Evolutionary conservation across 2,888 invertebrate genomes (phyloP).

Genomic region (Melieria picta): DNA sequence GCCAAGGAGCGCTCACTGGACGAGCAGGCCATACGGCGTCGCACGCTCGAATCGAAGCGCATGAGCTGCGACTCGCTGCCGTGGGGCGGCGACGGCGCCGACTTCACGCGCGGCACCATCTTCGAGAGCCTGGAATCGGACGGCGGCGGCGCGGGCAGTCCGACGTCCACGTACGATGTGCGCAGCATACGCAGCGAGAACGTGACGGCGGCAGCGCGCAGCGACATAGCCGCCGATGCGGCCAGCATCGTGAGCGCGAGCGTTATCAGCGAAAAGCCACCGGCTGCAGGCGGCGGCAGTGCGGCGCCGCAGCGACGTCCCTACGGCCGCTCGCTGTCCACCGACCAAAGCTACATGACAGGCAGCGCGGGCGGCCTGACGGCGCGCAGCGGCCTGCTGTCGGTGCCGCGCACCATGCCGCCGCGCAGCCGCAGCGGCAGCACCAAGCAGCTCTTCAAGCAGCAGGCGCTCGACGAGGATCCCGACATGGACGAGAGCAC

Average conservation of each 20-base stretch:
- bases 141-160: constrained; percentile 57
- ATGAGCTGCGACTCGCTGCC: constrained; percentile 65
- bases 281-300: constrained; percentile 38
- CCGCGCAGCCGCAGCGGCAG: constrained; percentile 67
- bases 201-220: constrained; percentile 43
- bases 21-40: constrained; percentile 67
- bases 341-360: constrained; percentile 57
- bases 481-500: constrained; percentile 68
- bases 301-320: constrained; percentile 47
- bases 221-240: constrained; percentile 37
- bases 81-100: constrained; percentile 60
- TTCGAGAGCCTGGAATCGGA: constrained; percentile 65
- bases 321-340: constrained; percentile 61
- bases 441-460: constrained; percentile 71
- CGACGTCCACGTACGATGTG: constrained; percentile 54
- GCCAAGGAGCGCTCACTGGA: constrained; percentile 66
- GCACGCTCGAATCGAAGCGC: constrained; percentile 69
- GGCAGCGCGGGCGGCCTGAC: constrained; percentile 7
- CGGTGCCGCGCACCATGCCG: constrained; percentile 64
- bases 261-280: constrained; percentile 44
- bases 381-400: constrained; percentile 54
- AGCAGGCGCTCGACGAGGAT: constrained; percentile 70
- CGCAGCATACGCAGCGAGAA: constrained; percentile 62
- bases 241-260: constrained; percentile 44
- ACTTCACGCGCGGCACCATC: constrained; percentile 63